These are phyloP conservation scores for Poeciliopsis turrubarensis DNA, from an alignment of 2,113 vertebrate species.

Conservation along the genomic window DNA sequence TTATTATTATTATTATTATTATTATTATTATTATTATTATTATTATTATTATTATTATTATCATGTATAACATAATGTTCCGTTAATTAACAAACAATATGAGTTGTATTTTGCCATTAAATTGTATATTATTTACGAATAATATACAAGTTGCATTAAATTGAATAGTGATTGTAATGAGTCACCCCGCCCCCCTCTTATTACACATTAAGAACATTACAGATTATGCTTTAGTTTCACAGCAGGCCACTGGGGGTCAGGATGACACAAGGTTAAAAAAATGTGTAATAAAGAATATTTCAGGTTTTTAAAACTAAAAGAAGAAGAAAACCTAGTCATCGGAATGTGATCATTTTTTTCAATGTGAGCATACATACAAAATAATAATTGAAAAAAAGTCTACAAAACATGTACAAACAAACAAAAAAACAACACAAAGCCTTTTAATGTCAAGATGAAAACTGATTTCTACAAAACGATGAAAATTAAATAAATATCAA, in stretches of 20 bases:
- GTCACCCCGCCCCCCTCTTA: too few relatives aligned
- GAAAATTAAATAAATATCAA: too few relatives aligned
- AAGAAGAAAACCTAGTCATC: neutral
- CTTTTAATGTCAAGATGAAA: too few relatives aligned
- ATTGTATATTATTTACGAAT: too few relatives aligned
- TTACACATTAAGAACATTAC: neutral
- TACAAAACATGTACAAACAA: neutral
- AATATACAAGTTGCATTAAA: too few relatives aligned
- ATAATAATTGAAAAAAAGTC: neutral
- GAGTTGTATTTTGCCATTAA: neutral
- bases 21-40: too few relatives aligned
- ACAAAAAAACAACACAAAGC: too few relatives aligned
- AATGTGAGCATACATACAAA: neutral
- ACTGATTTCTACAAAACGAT: too few relatives aligned
- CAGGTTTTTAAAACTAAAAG: neutral
- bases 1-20: too few relatives aligned
- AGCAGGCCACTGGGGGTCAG: neutral
- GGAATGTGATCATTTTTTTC: neutral
- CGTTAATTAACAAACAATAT: neutral
- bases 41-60: neutral
- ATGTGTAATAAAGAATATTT: neutral
- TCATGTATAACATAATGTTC: neutral
- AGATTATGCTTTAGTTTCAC: neutral
- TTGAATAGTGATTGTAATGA: too few relatives aligned
- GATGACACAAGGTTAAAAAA: neutral